phyloP scores from a whole-genome alignment of 92 coral and sea anemone genomes.

The Isaurus tuberculatus region DNA sequence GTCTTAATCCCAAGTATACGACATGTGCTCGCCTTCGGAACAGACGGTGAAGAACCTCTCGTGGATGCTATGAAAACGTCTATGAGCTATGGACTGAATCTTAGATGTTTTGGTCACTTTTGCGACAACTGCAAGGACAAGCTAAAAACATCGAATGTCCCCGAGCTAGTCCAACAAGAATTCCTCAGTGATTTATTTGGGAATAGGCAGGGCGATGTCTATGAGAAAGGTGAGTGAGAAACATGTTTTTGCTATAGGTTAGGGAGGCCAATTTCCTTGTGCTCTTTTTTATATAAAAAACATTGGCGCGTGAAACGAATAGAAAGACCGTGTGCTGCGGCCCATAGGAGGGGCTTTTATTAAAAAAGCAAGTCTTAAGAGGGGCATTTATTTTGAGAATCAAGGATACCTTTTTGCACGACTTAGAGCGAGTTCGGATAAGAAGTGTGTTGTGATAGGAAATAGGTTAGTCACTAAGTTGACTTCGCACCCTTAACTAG shows the following conservation, averaged over 20 bases:
- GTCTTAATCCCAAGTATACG: conserved; percentile 47
- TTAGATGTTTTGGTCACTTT: conserved; percentile 66
- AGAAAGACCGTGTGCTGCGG: no score
- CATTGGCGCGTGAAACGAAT: no score
- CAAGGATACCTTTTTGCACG: no score
- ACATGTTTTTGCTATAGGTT: neutral
- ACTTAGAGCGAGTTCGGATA: no score
- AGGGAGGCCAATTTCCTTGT: no score
- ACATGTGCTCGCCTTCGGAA: conserved; percentile 64
- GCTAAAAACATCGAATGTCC: conserved; percentile 34
- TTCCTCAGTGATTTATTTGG: conserved; percentile 56
- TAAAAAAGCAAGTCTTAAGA: no score
- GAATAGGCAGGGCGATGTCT: conserved; percentile 5
- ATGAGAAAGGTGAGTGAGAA: conserved; percentile 18
- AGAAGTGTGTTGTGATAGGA: no score
- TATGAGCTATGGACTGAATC: conserved; percentile 64
- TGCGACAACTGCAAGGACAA: conserved; percentile 57
- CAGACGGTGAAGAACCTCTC: conserved; percentile 76
- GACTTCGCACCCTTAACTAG: no score
- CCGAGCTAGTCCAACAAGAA: conserved; percentile 49
- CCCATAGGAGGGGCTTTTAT: no score
- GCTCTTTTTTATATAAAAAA: no score
- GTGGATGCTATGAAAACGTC: conserved; percentile 51
- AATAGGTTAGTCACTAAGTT: no score
- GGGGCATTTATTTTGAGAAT: no score